Base-by-base conservation (phyloP, 1,140 invertebrate species). In the Drosophila trapezifrons region DNA sequence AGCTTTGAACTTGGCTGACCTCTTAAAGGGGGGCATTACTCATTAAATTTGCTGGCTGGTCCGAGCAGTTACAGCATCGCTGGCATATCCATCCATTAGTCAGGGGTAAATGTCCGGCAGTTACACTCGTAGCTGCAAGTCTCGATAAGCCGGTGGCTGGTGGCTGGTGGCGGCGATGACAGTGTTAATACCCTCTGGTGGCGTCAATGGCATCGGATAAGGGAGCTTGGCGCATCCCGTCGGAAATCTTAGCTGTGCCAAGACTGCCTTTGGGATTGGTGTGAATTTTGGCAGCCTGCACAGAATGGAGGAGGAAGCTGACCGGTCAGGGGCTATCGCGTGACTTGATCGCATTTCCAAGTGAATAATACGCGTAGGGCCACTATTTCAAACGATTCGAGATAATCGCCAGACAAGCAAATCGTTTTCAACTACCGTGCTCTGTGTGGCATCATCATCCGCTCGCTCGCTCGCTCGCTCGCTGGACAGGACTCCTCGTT, bases 281-380 rank as follows among this genome's bases (percentile, higher is more conserved):
- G 78, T 64, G 74, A 82, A 77, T 71, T 84, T 78, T 80, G 71
- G 63, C 80, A 83, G 76, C 22, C 55, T 58, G n/a, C n/a, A n/a
- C n/a, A n/a, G n/a, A n/a, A n/a, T n/a, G n/a, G n/a, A n/a, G n/a
- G n/a, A n/a, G n/a, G n/a, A n/a, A n/a, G n/a, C n/a, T n/a, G 20
- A 8, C 8, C 4, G 12, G 32, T 20, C 45, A 20, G 29, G 0
- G 64, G 32, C 32, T 56, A 81, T 81, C 63, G 69, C 70, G 69
- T 82, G 80, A 82, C 63, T 78, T 45, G 75, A 82, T 78, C 79
- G 17, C 75, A 75, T 82, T 82, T 73, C 56, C 43, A 67, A 76
- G 55, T 69, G 60, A 67, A 78, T 80, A 70, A 60, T 59, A 76
- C 59, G 77, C 72, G 60, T 60, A 56, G 54, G 54, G 69, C 56